Evolutionary conservation across 23 tunicate species (phyloP).

Genomic region (Halocynthia roretzi): DNA sequence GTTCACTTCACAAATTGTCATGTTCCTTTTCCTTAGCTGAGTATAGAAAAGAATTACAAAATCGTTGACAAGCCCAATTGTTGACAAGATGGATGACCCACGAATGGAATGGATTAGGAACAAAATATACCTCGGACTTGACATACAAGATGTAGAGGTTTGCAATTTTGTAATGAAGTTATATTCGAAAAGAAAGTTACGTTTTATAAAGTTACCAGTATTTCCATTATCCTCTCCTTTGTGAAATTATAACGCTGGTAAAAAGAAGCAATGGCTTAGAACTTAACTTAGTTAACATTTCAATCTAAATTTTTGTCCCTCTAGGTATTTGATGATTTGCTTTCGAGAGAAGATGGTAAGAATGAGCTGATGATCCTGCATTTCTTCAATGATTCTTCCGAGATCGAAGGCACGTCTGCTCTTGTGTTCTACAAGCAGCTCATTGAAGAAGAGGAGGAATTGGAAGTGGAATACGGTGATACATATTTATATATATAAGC

Average conservation of each 20-base stretch:
- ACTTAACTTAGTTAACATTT: background rate
- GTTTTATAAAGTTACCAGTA: background rate
- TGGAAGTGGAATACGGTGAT: slow-evolving; percentile 82
- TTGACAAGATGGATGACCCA: slow-evolving; percentile 67
- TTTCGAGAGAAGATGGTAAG: slow-evolving; percentile 66
- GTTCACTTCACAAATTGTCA: too few relatives aligned
- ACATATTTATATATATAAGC: background rate
- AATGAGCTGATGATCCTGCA: slow-evolving; percentile 64
- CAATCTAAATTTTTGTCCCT: background rate
- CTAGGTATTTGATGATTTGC: slow-evolving; percentile 66
- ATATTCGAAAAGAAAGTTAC: background rate
- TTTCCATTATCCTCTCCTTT: background rate
- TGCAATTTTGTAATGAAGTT: background rate
- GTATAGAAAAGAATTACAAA: too few relatives aligned
- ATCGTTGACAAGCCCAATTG: too few relatives aligned
- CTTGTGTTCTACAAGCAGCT: slow-evolving; percentile 47
- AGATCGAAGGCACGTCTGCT: slow-evolving; percentile 67
- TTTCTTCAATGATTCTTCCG: slow-evolving; percentile 63
- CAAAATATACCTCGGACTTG: slow-evolving; percentile 52
- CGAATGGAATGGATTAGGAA: slow-evolving; percentile 84
- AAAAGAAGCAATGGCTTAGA: background rate
- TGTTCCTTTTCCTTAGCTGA: too few relatives aligned
- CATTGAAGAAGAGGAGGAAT: slow-evolving; percentile 59
- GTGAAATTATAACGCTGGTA: background rate
- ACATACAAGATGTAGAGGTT: slow-evolving; percentile 34